Conservation (phyloP, 2,888 invertebrate genomes). For the Zygogramma bicolorata region DNA sequence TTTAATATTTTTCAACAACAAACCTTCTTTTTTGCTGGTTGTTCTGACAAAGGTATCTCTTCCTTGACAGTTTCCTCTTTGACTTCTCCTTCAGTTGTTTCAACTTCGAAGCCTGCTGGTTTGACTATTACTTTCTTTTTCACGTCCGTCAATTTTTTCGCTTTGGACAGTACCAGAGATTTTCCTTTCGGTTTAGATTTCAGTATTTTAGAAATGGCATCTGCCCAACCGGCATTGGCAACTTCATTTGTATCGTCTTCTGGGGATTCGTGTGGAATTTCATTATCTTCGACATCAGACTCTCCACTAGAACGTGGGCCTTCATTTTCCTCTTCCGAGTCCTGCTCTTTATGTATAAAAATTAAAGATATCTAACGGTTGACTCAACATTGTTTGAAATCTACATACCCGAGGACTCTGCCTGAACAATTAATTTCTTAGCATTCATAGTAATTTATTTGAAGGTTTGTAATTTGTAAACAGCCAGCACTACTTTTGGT, state of each 20-base stretch:
- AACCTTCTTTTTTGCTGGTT: conserved; percentile 62
- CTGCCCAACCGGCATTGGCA: conserved; percentile 83
- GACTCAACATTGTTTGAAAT: not conserved
- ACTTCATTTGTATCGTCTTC: conserved; percentile 42
- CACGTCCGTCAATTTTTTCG: conserved; percentile 77
- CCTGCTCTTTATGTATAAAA: not conserved
- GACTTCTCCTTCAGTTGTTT: conserved; percentile 68
- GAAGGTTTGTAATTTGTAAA: too few species aligned
- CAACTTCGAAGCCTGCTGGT: conserved; percentile 76
- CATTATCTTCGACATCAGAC: not conserved
- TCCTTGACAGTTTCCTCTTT: conserved; percentile 65
- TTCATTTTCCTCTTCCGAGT: not conserved
- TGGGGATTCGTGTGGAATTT: conserved; percentile 8
- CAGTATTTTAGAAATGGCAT: conserved; percentile 84
- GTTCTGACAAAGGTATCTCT: conserved; percentile 63
- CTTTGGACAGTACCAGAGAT: conserved; percentile 82
- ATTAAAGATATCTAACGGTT: not conserved
- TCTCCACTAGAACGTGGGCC: not conserved
- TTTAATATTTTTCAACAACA: not conserved
- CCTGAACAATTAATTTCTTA: not conserved
- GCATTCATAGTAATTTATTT: not conserved
- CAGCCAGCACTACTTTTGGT: too few species aligned
- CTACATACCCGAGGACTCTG: not conserved
- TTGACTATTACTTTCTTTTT: conserved; percentile 66
- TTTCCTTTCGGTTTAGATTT: conserved; percentile 80